Base-by-base conservation (phyloP, 2,888 invertebrate species). In the Aleiodes leptofemur region DNA sequence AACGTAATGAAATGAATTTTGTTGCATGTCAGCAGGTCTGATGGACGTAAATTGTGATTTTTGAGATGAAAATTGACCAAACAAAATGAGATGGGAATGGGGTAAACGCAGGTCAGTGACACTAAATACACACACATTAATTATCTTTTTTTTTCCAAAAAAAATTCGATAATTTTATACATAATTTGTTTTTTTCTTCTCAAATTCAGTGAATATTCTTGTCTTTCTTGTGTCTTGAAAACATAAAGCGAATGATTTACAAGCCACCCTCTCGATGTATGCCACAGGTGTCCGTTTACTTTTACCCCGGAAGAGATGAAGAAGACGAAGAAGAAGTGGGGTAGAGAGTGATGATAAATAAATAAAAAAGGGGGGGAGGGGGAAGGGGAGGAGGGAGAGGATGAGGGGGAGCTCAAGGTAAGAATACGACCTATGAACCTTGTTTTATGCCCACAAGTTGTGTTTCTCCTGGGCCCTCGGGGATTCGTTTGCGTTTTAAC, bases 351-450 rank as follows among this genome's bases (percentile, higher is more conserved):
- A 53, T 53, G 14, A 38, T 38, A 38, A 38, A 38, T 7, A 38
- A 38, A 7, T 4, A 61, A n/a, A 59, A 34, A 59, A 34, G 34
- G 55, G 23, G 23, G 23, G 23, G 34, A 16, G 14, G 16, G n/a
- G n/a, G n/a, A 59, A 34, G 34, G 55, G 23, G 23, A 8, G 23
- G 34, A 16, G 14, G 34, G 55, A 11, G 23, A 8, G 23, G 34
- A 16, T 8, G 16, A 50, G 16, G 14, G n/a, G 34, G 14, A 31
- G 38, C 29, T 23, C 38, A 56, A 56, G 16, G 16, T 56, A 61
- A 61, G 61, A 61, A 61, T 61, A 61, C 61, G 61, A 61, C 61
- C 61, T 61, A 61, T 61, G 61, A 61, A 61, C 61, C 61, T 16
- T 34, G 61, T 61, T 61, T 61, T 61, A 61, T 61, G 61, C 61